These are phyloP conservation scores for Harpalus rufipes DNA, from an alignment of 2,888 invertebrate genomes.

Conservation along the genomic window DNA sequence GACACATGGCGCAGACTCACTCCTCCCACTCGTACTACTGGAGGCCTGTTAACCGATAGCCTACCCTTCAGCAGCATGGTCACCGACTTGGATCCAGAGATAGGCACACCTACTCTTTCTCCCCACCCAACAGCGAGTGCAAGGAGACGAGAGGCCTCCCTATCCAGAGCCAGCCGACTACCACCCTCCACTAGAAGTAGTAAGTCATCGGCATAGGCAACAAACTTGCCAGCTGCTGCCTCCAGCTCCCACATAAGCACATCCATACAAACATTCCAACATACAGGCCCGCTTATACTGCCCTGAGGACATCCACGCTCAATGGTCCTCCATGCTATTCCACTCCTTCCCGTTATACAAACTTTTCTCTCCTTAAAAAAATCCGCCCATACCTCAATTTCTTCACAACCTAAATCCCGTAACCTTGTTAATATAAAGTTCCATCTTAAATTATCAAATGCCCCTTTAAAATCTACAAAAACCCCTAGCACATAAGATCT, in stretches of 20 bases:
- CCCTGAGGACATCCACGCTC: conserved; percentile 28
- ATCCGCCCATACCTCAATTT: conserved; percentile 36
- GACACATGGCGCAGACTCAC: too few relatives aligned
- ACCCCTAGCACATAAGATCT: conserved; percentile 62
- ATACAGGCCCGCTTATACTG: too few relatives aligned
- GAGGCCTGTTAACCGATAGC: neutral
- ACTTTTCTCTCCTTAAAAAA: conserved; percentile 26
- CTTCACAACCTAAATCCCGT: conserved; percentile 13
- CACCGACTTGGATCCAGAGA: neutral
- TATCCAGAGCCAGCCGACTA: neutral
- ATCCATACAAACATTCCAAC: too few relatives aligned
- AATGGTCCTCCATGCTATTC: neutral
- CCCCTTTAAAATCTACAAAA: conserved; percentile 64
- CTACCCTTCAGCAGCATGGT: conserved; percentile 8
- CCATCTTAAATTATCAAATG: conserved; percentile 65
- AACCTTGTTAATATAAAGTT: conserved; percentile 12
- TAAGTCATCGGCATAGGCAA: too few relatives aligned
- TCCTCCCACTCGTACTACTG: neutral
- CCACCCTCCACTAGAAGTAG: too few relatives aligned
- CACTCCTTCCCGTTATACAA: neutral
- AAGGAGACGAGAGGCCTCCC: neutral
- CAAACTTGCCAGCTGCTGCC: too few relatives aligned
- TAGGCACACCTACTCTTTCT: too few relatives aligned
- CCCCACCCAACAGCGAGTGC: too few relatives aligned
- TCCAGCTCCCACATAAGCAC: too few relatives aligned